Evolutionary conservation across 2,888 invertebrate species (phyloP).

Genomic region (Cartodere bifasciata): DNA sequence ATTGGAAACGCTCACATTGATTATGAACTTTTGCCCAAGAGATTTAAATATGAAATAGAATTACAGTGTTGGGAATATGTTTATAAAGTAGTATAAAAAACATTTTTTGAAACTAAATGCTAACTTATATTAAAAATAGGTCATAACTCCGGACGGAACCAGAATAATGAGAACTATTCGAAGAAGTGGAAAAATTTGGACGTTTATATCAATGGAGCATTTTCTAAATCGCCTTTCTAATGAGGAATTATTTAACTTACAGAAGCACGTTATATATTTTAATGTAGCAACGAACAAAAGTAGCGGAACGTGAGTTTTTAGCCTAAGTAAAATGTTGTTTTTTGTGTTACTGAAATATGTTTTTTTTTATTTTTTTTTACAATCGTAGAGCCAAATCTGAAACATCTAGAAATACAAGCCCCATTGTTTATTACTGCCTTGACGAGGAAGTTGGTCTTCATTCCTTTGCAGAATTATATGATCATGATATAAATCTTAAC

Average conservation of each 20-base stretch:
- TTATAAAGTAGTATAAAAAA: conserved; percentile 15
- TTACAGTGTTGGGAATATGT: conserved; percentile 20
- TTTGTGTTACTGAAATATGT: too few relatives aligned
- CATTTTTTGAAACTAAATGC: not conserved
- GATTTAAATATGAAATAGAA: conserved; percentile 18
- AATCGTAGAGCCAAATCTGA: not conserved
- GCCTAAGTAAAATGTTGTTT: not conserved
- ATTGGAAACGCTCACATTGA: conserved; percentile 16
- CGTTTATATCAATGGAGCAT: conserved; percentile 7
- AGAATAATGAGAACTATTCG: conserved; percentile 5
- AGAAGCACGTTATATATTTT: conserved; percentile 3
- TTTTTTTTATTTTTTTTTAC: too few relatives aligned
- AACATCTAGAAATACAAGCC: too few relatives aligned
- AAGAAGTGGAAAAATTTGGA: conserved; percentile 1
- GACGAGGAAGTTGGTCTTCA: not conserved
- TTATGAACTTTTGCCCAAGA: conserved; percentile 19
- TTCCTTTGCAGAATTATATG: conserved; percentile 5
- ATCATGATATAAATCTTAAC: not conserved
- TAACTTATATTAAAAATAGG: too few relatives aligned
- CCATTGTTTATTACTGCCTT: too few relatives aligned
- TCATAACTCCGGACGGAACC: conserved; percentile 4
- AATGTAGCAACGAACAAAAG: conserved; percentile 3
- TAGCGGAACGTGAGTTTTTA: conserved; percentile 3
- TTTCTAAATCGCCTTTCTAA: conserved; percentile 5
- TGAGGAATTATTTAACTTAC: conserved; percentile 6